Evolutionary conservation across 1,140 invertebrate genomes (phyloP).

Genomic region (Aphaenogaster floridana): DNA sequence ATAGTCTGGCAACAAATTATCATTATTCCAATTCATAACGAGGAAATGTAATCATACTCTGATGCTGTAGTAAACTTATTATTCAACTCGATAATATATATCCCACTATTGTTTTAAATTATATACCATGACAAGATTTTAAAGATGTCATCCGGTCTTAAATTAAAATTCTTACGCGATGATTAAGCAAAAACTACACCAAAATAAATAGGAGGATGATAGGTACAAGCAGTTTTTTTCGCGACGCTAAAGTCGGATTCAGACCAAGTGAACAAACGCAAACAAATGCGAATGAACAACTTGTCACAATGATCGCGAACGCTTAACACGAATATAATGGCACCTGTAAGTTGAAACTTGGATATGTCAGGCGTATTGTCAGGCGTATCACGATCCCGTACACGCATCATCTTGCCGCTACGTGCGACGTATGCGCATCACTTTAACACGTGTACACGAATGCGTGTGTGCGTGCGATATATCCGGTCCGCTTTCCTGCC

Average conservation of each 20-base stretch:
- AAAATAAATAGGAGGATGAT: not conserved
- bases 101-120: slow-evolving; percentile 1
- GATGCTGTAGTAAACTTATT: slow-evolving; percentile 17
- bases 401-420: slow-evolving; percentile 59
- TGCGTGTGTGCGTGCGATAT: slow-evolving; percentile 13
- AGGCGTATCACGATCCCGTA: slow-evolving; percentile 43
- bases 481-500: slow-evolving; percentile 1
- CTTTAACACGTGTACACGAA: not conserved
- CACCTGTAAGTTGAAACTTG: slow-evolving; percentile 70
- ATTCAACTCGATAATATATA: slow-evolving; percentile 24
- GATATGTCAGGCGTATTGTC: slow-evolving; percentile 65
- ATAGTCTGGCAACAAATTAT: slow-evolving; percentile 14
- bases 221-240: slow-evolving; percentile 31
- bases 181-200: not conserved
- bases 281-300: slow-evolving; percentile 3
- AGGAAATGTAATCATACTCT: slow-evolving; percentile 22
- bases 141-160: not conserved
- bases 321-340: slow-evolving; percentile 78
- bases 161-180: slow-evolving; percentile 19
- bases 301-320: not conserved
- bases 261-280: not conserved
- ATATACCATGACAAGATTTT: not conserved
- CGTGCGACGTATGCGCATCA: not conserved
- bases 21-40: slow-evolving; percentile 30
- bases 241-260: slow-evolving; percentile 2